These are phyloP conservation scores for Acanthoscelides obtectus DNA, from an alignment of 2,888 invertebrate genomes.

Conservation along the genomic window DNA sequence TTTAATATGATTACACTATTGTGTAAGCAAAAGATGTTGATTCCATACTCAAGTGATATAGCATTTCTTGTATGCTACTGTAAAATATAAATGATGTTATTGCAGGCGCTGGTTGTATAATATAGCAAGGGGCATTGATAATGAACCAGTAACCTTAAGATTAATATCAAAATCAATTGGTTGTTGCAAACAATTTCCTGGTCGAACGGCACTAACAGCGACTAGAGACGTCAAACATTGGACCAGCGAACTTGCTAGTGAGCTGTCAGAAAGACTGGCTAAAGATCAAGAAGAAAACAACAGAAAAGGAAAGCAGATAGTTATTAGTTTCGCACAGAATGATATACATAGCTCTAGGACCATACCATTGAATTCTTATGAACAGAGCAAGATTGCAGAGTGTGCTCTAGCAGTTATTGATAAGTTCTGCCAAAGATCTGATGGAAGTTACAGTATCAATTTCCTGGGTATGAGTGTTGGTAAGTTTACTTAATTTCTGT, in stretches of 20 bases:
- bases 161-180: constrained; percentile 91
- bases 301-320: constrained; percentile 73
- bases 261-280: constrained; percentile 77
- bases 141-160: constrained; percentile 79
- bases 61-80: not conserved
- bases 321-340: constrained; percentile 63
- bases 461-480: constrained; percentile 74
- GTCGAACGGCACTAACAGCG: constrained; percentile 66
- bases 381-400: constrained; percentile 60
- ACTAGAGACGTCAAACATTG: constrained; percentile 69
- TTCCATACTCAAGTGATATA: not conserved
- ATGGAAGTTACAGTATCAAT: constrained; percentile 51
- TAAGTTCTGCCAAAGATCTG: constrained; percentile 46
- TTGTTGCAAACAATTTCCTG: constrained; percentile 91
- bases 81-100: not conserved
- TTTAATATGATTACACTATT: too few species aligned
- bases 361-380: constrained; percentile 56
- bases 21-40: too few species aligned
- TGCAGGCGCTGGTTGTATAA: constrained; percentile 77
- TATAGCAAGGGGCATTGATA: constrained; percentile 80
- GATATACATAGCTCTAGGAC: constrained; percentile 65
- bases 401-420: constrained; percentile 65
- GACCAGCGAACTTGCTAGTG: constrained; percentile 74
- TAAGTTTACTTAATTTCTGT: not conserved
- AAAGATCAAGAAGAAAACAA: constrained; percentile 79